A percentile compares a stretch with the other conserved stretches of the same genome.
phyloP scores from a whole-genome alignment of 2,797 vertebrate species.

The Coregonus suidteri region DNA sequence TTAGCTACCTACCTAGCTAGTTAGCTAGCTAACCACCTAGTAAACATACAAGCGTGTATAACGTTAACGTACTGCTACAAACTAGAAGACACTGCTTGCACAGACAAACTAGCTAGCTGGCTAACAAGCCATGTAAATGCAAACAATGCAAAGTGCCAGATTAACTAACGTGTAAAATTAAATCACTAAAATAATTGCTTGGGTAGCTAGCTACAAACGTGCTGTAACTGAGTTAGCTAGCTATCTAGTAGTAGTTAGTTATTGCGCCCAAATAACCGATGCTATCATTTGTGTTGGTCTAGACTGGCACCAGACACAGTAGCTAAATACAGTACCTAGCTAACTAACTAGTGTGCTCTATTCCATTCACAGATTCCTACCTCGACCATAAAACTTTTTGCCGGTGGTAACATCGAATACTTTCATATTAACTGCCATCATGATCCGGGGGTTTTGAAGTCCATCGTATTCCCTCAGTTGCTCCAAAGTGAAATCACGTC shows the following conservation, averaged over 20 bases:
- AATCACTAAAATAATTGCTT: not conserved
- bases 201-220: not conserved
- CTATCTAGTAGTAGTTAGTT: not conserved
- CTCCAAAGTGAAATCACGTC: slow-evolving; percentile 93
- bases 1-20: no score
- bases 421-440: slow-evolving; percentile 98
- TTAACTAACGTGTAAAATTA: not conserved
- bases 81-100: not conserved
- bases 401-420: slow-evolving; percentile 97
- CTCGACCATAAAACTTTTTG: slow-evolving; percentile 95
- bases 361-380: slow-evolving; percentile 66
- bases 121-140: not conserved
- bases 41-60: not conserved
- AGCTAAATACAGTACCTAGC: not conserved
- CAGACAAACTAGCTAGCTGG: not conserved
- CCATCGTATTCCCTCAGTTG: slow-evolving; percentile 94
- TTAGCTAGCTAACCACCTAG: not conserved
- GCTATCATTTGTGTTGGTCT: not conserved
- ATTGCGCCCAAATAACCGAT: slow-evolving; percentile 6
- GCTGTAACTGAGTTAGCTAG: not conserved
- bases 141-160: not conserved
- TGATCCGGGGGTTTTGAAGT: slow-evolving; percentile 86
- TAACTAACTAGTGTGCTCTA: not conserved
- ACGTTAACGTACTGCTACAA: not conserved
- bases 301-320: not conserved